Percentiles rank a stretch among this genome's conserved stretches.
Conservation (phyloP, 92 coral and sea anemone genomes). For the Isaurus tuberculatus region DNA sequence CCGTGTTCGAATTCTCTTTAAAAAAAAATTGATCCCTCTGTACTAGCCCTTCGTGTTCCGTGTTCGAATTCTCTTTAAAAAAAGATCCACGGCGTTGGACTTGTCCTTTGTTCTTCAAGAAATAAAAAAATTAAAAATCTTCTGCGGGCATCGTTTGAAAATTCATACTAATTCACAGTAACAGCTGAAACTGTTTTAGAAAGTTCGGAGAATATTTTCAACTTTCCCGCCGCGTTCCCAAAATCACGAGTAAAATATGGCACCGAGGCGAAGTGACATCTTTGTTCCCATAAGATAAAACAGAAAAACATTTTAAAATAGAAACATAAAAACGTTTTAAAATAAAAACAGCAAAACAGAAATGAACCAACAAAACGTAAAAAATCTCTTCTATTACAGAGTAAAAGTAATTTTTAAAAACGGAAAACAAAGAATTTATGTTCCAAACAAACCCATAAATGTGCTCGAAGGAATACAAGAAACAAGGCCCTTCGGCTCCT, state of each 20-base stretch:
- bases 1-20: no score
- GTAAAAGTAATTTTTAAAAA: no score
- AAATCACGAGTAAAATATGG: neutral
- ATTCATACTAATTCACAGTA: neutral
- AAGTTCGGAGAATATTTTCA: neutral
- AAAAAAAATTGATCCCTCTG: no score
- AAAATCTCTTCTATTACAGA: neutral
- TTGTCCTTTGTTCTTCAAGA: no score
- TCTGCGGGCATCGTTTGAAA: no score
- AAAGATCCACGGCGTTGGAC: no score
- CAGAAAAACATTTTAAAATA: neutral
- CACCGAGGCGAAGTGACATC: neutral
- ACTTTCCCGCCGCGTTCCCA: neutral
- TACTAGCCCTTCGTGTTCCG: no score
- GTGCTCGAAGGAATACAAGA: slow-evolving; percentile 36
- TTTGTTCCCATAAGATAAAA: neutral
- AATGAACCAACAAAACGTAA: neutral
- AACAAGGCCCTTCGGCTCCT: slow-evolving; percentile 36
- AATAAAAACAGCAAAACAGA: neutral
- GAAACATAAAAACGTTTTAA: neutral
- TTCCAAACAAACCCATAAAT: neutral
- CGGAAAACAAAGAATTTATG: no score
- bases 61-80: neutral
- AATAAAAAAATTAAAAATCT: no score
- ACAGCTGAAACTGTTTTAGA: neutral